These are phyloP conservation scores for Nematostella vectensis DNA, from an alignment of 92 coral and sea anemone species.

Conservation along the genomic window DNA sequence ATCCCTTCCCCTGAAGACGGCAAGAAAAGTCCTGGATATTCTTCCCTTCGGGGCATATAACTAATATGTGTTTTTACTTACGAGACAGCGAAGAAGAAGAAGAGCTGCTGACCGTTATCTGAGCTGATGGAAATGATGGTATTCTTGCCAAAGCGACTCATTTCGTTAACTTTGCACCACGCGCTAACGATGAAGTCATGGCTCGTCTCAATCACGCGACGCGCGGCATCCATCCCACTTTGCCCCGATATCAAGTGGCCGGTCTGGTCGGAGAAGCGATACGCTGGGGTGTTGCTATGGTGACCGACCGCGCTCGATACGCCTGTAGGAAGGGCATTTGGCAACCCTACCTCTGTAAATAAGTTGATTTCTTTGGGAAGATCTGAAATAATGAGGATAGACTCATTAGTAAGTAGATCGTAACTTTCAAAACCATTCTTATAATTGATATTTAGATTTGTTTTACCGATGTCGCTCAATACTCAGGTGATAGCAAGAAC, in stretches of 20 bases:
- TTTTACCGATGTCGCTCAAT: too few relatives aligned
- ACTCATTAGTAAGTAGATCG: too few relatives aligned
- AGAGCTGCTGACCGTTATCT: conserved; percentile 14
- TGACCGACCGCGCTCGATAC: conserved; percentile 35
- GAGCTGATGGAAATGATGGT: conserved; percentile 47
- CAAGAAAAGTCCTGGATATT: not conserved
- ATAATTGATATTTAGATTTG: too few relatives aligned
- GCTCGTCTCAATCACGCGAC: conserved; percentile 41
- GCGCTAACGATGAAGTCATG: conserved; percentile 56
- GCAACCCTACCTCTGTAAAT: conserved; percentile 41
- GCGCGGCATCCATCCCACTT: conserved; percentile 33
- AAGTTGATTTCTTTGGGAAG: conserved; percentile 41
- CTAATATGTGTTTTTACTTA: conserved; percentile 22
- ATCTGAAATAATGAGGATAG: too few relatives aligned
- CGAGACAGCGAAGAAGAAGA: conserved; percentile 26
- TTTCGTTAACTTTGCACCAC: conserved; percentile 29
- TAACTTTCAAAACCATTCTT: too few relatives aligned
- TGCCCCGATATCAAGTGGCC: conserved; percentile 22
- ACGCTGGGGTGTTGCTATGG: conserved; percentile 34
- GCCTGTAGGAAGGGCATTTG: conserved; percentile 21
- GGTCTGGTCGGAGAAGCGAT: conserved; percentile 11
- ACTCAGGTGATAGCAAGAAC: too few relatives aligned
- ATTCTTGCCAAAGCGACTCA: conserved; percentile 7
- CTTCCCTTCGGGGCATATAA: not conserved
- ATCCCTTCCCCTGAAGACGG: not conserved